These are phyloP conservation scores for Trileptium ribeirensis DNA, from an alignment of 2,888 invertebrate genomes.

Conservation along the genomic window DNA sequence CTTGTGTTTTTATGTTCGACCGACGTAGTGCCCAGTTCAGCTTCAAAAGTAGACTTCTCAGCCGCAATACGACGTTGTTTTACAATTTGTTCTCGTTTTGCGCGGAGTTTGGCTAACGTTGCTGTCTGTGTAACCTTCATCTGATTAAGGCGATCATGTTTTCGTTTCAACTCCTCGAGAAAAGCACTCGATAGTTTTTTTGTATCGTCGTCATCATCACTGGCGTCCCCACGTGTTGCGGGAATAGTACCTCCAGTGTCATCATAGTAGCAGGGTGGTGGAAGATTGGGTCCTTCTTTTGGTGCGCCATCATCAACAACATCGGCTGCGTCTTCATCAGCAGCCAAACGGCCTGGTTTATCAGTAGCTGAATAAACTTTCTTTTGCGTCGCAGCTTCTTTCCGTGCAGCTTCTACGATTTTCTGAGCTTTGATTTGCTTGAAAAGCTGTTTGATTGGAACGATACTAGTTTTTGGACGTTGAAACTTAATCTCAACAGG, in stretches of 20 bases:
- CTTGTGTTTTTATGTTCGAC: neutral
- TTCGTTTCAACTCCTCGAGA: neutral
- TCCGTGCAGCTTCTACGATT: neutral
- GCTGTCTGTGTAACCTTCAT: neutral
- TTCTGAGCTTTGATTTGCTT: neutral
- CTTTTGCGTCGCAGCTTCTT: neutral
- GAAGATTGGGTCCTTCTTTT: neutral
- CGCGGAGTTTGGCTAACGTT: neutral
- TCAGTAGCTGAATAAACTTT: neutral
- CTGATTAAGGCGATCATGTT: neutral
- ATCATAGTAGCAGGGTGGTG: neutral
- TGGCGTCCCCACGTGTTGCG: neutral
- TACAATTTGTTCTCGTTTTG: neutral
- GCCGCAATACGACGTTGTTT: neutral
- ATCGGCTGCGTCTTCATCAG: neutral
- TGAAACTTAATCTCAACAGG: neutral
- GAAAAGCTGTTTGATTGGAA: neutral
- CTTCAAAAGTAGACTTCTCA: neutral
- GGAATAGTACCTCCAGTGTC: too few species aligned
- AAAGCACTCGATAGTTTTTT: neutral
- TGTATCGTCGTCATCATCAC: neutral
- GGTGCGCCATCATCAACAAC: neutral
- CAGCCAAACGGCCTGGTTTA: neutral
- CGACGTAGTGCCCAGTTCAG: neutral
- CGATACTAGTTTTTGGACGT: neutral